Base-by-base conservation (phyloP, 2,888 invertebrate species). In the Epirrhoe alternata region DNA sequence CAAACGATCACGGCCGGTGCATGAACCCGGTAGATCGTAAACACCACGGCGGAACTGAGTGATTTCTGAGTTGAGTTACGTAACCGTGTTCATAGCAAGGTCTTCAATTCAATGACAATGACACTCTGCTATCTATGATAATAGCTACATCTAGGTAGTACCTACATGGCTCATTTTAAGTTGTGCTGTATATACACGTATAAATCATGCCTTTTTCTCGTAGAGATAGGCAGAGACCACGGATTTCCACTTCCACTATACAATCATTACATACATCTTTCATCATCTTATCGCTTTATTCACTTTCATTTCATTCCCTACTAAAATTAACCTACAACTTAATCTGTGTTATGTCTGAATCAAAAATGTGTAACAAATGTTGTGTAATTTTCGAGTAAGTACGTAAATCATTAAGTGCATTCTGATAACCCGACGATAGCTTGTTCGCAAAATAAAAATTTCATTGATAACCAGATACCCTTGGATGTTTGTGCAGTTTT, bases 21-120 rank as follows among this genome's bases (percentile, higher is more conserved):
- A 77, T 86, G 90, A 90, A 90, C 90, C 87, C 89, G 88, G 86
- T 76, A 82, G 77, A 76, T 64, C 59, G 73, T 74, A 74, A 74
- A 76, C 73, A 76, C 79, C 77, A 77, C 76, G 79, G 82, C 85
- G 85, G 87, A 88, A 87, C 84, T 81, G 78, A 84, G 81, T 80
- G 81, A 77, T 78, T 82, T 78, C 76, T 71, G 77, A 71, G 74
- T 86, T 71, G 77, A 71, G 74, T 86, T 85, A 83, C 82, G 81
- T 77, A 86, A 86, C 58, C 76, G 58, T 77, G 76, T 76, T 74
- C 74, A 71, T 69, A 75, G 74, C 85, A 85, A 88, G 87, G 86
- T 77, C 82, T 72, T 61, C 24, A 58, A 52, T 64, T 64, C 53
- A 50, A 58, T 64, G 64, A 61, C 63, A 64, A 64, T 61, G 50